These are phyloP conservation scores for Glaucomys volans DNA, from an alignment of 2,113 vertebrate genomes.

Conservation along the genomic window DNA sequence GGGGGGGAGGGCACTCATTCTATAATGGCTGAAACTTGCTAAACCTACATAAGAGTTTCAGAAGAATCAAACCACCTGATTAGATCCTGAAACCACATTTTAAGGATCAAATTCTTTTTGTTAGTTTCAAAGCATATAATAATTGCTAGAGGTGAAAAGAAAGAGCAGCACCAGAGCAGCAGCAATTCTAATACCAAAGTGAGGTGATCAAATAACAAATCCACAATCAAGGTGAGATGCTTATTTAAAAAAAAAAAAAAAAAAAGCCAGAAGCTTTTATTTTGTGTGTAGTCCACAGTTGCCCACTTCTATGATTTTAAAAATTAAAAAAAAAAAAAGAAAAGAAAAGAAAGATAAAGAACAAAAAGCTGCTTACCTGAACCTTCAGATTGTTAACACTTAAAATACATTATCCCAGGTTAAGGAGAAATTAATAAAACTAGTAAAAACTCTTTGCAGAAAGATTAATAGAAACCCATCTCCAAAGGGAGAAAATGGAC, in stretches of 20 bases:
- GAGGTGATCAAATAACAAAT: background rate
- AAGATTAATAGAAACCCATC: conserved; percentile 71
- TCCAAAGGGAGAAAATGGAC: conserved; percentile 77
- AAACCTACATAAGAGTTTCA: conserved; percentile 35
- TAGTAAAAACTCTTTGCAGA: conserved; percentile 57
- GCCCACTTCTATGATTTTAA: conserved; percentile 57
- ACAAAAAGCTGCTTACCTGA: conserved; percentile 72
- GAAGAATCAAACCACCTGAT: background rate
- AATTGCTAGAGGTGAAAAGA: conserved; percentile 55
- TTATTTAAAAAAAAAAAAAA: conserved; percentile 40
- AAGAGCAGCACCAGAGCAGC: background rate
- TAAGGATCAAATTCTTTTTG: conserved; percentile 51
- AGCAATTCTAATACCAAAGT: conserved; percentile 46
- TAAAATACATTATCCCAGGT: conserved; percentile 57
- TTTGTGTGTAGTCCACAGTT: background rate
- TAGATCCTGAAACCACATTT: conserved; percentile 25
- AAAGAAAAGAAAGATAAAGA: background rate
- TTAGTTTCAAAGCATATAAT: conserved; percentile 59
- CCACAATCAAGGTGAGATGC: conserved; percentile 38
- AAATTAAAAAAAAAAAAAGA: conserved; percentile 27
- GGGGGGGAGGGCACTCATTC: no score
- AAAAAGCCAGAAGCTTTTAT: conserved; percentile 31
- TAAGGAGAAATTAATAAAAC: conserved; percentile 65
- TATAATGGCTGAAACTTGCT: conserved; percentile 8
- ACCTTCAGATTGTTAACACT: conserved; percentile 41